Base-by-base conservation (phyloP, 2,888 invertebrate genomes). In the Drosophila dives region DNA sequence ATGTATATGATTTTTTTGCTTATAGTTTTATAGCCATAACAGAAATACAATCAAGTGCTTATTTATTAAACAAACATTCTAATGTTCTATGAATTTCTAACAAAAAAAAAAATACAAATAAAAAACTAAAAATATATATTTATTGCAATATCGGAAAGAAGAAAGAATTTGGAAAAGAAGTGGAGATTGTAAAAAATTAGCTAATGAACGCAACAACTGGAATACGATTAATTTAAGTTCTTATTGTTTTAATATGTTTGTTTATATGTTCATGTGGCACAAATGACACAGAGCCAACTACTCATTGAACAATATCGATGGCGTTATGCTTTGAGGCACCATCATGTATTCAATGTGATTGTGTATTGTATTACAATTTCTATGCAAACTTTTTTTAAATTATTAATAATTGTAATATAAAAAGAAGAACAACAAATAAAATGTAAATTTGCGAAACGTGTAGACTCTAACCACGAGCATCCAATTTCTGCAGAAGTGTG, bases 401-500 rank as follows among this genome's bases (percentile, higher is more conserved):
- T 62, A 65, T 56, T 60, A 56, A 56, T 62, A 60, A 67, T 59
- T 75, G 64, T 74, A 75, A 66, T 56, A 50, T 70, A 77, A 38
- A 55, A 15, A 2, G 36, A 55, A 38, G n/a, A 55, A 38, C n/a
- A 29, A 36, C 26, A 34, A 59, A 71, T 48, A 63, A 66, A 60
- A 55, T 42, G 20, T 23, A 45, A 51, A 48, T 58, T 40, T 40
- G 26, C 36, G 54, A 62, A 53, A 36, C 4, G 8, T 29, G 45
- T 29, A 61, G 61, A 55, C 23, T 65, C 61, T 77, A 80, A 58
- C 59, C 72, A 26, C 81, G 78, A 26, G 86, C 65, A 74, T 89
- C 92, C 90, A 92, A 81, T 67, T 91, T 90, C 54, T 91, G 90
- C 29, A 92, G 66, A 4, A 92, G 53, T 2, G 92, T 92, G 20